A percentile compares a stretch with the other conserved stretches of the same genome.
Conservation (phyloP, 2,797 vertebrate species). For the Helarctos malayanus region DNA sequence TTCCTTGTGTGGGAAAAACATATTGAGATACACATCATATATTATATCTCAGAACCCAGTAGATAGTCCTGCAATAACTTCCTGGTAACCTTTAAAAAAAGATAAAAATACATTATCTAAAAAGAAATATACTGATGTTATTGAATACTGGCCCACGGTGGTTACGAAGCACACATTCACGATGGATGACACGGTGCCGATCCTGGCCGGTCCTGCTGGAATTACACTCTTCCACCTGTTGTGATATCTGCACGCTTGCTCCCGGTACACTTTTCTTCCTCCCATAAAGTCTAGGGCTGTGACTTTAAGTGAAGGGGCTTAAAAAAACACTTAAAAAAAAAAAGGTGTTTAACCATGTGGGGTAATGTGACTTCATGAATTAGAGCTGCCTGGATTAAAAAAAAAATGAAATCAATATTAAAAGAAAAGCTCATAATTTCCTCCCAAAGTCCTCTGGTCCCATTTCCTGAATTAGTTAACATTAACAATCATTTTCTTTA, state of each 20-base stretch:
- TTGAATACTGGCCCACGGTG: neutral
- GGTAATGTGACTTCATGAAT: neutral
- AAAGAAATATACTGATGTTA: neutral
- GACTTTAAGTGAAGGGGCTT: neutral
- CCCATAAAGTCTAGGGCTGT: neutral
- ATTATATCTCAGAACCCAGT: neutral
- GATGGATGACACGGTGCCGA: neutral
- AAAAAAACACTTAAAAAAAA: neutral
- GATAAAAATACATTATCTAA: neutral
- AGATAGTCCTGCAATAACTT: neutral
- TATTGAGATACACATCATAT: neutral
- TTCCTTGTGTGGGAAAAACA: neutral
- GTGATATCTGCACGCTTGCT: neutral
- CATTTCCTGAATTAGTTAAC: neutral
- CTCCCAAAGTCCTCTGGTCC: neutral
- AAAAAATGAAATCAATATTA: neutral
- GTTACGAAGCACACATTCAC: neutral
- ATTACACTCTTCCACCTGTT: neutral
- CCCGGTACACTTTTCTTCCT: neutral
- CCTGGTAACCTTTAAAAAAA: neutral
- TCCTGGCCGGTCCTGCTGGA: neutral
- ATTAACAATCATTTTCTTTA: neutral
- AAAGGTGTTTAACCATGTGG: neutral
- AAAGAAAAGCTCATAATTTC: neutral
- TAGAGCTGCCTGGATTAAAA: neutral